A percentile compares a stretch with the other conserved stretches of the same genome.
phyloP scores from a whole-genome alignment of 2,888 invertebrate species.

The Lissonota sp. region DNA sequence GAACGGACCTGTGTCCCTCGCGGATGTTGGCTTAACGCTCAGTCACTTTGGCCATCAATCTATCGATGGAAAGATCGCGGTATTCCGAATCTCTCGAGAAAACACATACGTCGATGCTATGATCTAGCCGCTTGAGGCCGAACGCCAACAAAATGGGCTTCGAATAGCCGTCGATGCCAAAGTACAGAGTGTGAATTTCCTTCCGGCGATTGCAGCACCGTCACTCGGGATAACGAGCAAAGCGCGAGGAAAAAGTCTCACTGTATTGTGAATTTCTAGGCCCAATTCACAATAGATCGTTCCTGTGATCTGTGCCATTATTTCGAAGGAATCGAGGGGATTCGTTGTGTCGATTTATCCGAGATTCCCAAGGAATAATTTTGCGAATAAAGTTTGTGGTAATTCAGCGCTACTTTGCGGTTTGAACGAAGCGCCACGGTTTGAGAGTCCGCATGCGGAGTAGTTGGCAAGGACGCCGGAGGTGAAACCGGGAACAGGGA shows the following conservation, averaged over 20 bases:
- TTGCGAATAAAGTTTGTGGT: not conserved
- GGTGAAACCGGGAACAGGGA: conserved; percentile 47
- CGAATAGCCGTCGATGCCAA: not conserved
- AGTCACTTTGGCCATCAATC: conserved; percentile 31
- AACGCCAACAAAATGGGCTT: not conserved
- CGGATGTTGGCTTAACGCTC: conserved; percentile 29
- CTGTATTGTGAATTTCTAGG: too few species aligned
- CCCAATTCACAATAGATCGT: too few species aligned
- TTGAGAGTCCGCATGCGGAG: conserved; percentile 14
- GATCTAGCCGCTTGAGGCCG: not conserved
- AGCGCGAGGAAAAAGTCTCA: not conserved
- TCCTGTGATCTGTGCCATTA: too few species aligned
- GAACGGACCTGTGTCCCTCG: conserved; percentile 1
- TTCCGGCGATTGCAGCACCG: not conserved
- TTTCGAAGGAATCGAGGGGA: too few species aligned
- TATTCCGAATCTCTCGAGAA: not conserved
- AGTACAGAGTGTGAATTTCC: not conserved
- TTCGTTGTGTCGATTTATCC: too few species aligned
- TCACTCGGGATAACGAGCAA: not conserved
- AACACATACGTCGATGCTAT: not conserved
- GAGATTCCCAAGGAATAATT: too few species aligned
- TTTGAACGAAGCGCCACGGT: conserved; percentile 11
- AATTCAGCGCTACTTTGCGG: conserved; percentile 11
- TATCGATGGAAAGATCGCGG: conserved; percentile 5
- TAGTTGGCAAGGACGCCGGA: conserved; percentile 50